A percentile compares a stretch with the other conserved stretches of the same genome.
phyloP scores from a whole-genome alignment of 1,140 invertebrate species.

The Caerostris darwini region DNA sequence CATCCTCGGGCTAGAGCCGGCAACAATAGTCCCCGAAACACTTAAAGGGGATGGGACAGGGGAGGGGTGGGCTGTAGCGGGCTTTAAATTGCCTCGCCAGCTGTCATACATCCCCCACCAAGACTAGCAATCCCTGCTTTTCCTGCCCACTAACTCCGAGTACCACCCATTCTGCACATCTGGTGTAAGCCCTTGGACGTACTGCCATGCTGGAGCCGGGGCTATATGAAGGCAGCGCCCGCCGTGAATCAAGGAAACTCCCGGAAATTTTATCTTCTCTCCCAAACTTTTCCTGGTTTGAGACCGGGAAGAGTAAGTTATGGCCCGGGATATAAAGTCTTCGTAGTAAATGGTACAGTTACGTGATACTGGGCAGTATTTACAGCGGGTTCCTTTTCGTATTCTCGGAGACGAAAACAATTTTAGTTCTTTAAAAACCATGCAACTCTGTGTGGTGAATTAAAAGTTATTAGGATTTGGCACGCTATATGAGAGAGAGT shows the following conservation, averaged over 20 bases:
- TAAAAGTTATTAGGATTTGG: constrained; percentile 58
- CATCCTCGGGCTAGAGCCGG: background rate
- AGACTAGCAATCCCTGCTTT: constrained; percentile 62
- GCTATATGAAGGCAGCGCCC: constrained; percentile 44
- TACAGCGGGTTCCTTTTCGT: background rate
- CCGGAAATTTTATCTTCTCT: constrained; percentile 59
- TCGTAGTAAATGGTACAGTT: constrained; percentile 27
- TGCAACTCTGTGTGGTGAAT: background rate
- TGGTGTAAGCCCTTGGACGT: background rate
- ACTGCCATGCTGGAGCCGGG: background rate
- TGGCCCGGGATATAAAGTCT: constrained; percentile 38
- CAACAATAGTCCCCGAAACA: background rate
- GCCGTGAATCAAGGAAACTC: background rate
- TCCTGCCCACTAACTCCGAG: constrained; percentile 59
- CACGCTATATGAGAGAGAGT: background rate
- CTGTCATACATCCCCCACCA: constrained; percentile 49
- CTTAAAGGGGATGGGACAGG: too few relatives aligned
- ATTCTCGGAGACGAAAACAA: background rate
- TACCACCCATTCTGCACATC: constrained; percentile 21
- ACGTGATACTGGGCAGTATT: constrained; percentile 58
- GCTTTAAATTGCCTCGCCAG: constrained; percentile 68
- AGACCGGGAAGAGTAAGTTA: constrained; percentile 16
- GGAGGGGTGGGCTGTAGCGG: background rate
- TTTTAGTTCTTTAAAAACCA: background rate
- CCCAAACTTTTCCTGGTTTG: constrained; percentile 64